Conservation (phyloP, 2,888 invertebrate species). For the Melolontha melolontha region DNA sequence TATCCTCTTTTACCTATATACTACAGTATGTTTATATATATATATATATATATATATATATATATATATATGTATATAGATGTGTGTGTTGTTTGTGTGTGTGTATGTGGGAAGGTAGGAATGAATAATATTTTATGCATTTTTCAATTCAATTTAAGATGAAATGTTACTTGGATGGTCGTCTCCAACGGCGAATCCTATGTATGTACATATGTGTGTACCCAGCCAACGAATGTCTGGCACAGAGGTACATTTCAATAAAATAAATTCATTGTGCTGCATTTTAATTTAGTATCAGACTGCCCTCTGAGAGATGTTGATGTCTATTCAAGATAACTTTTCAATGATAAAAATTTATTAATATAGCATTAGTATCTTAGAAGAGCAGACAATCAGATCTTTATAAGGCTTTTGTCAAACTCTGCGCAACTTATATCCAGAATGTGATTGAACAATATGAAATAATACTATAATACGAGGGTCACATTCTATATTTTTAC, state of each 20-base stretch:
- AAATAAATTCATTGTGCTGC: constrained; percentile 40
- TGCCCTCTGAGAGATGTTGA: too few relatives aligned
- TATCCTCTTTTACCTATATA: constrained; percentile 19
- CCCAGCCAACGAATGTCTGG: constrained; percentile 5
- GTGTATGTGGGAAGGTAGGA: background rate
- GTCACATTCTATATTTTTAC: too few relatives aligned
- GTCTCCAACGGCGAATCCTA: constrained; percentile 12
- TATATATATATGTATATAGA: background rate
- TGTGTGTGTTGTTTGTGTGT: background rate
- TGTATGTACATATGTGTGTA: background rate
- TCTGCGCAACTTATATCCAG: too few relatives aligned
- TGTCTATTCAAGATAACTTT: too few relatives aligned
- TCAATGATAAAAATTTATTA: too few relatives aligned
- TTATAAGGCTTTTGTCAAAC: too few relatives aligned
- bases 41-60: background rate
- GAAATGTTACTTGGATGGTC: constrained; percentile 38
- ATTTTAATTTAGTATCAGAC: constrained; percentile 26
- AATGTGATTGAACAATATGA: too few relatives aligned
- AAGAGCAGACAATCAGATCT: too few relatives aligned
- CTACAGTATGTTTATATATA: constrained; percentile 6
- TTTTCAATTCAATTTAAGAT: constrained; percentile 45
- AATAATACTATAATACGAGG: too few relatives aligned
- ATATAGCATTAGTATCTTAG: too few relatives aligned
- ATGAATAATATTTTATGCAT: constrained; percentile 45
- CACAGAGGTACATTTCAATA: constrained; percentile 40